A percentile compares a stretch with the other conserved stretches of the same genome.
Evolutionary conservation across 1,140 invertebrate species (phyloP).

Genomic region (Phymastichus coffea): DNA sequence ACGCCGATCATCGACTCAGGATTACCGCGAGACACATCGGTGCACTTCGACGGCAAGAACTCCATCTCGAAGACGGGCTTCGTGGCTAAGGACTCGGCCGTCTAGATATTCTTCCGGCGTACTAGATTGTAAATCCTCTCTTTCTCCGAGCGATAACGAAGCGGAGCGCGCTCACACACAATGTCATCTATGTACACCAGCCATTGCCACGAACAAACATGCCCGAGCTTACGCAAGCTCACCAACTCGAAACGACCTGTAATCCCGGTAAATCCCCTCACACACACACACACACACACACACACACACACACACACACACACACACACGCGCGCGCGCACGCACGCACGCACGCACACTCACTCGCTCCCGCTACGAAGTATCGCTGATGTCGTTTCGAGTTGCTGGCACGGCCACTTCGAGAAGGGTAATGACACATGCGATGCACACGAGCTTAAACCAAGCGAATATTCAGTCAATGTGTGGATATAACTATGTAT

Average conservation of each 20-base stretch:
- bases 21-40: conserved; percentile 72
- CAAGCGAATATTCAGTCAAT: no score
- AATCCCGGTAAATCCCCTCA: no score
- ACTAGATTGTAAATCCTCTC: conserved; percentile 56
- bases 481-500: no score
- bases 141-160: conserved; percentile 20
- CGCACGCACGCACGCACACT: background rate
- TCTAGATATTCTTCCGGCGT: conserved; percentile 66
- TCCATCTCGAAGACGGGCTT: conserved; percentile 79
- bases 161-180: no score
- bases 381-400: conserved; percentile 1
- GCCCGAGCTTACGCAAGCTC: background rate
- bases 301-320: background rate
- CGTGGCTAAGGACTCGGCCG: conserved; percentile 81
- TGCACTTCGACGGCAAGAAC: conserved; percentile 77
- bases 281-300: no score
- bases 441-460: no score
- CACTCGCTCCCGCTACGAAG: background rate
- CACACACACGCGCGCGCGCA: background rate
- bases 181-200: no score
- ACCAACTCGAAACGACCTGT: no score
- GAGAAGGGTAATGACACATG: no score
- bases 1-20: conserved; percentile 64
- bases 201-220: no score
- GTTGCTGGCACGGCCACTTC: no score